Conservation (phyloP, 2,113 vertebrate species). For the Prochilodus magdalenae region DNA sequence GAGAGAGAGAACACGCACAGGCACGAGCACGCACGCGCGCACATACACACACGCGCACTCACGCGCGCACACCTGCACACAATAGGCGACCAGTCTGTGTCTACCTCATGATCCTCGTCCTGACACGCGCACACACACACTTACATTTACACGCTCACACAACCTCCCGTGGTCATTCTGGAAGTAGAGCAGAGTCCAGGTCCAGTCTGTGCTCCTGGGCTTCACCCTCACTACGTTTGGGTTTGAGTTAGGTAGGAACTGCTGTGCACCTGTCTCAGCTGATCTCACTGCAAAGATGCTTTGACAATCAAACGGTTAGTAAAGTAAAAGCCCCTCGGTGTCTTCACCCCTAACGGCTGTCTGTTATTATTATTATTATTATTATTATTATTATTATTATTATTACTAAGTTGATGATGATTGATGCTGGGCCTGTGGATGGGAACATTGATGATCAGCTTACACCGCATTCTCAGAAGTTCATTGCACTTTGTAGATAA, state of each 20-base stretch:
- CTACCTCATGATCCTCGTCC: constrained; percentile 88
- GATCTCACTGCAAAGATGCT: constrained; percentile 83
- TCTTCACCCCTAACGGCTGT: constrained; percentile 51
- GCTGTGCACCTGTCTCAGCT: constrained; percentile 68
- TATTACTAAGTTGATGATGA: constrained; percentile 48
- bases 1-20: constrained; percentile 31
- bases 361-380: constrained; percentile 54
- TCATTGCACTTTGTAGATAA: constrained; percentile 87
- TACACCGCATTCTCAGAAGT: constrained; percentile 62
- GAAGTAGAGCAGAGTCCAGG: constrained; percentile 58
- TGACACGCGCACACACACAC: constrained; percentile 74
- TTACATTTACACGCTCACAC: constrained; percentile 59
- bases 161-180: constrained; percentile 60
- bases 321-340: constrained; percentile 60
- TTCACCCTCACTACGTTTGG: constrained; percentile 51
- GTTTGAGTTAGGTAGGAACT: constrained; percentile 71
- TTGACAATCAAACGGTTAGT: constrained; percentile 85
- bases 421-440: constrained; percentile 47
- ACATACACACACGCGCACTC: constrained; percentile 50
- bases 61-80: constrained; percentile 58
- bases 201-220: constrained; percentile 48
- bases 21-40: constrained; percentile 51
- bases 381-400: constrained; percentile 63
- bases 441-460: constrained; percentile 54
- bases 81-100: constrained; percentile 79